Conservation (phyloP, 2,797 vertebrate genomes). For the Rousettus madagascariensis region DNA sequence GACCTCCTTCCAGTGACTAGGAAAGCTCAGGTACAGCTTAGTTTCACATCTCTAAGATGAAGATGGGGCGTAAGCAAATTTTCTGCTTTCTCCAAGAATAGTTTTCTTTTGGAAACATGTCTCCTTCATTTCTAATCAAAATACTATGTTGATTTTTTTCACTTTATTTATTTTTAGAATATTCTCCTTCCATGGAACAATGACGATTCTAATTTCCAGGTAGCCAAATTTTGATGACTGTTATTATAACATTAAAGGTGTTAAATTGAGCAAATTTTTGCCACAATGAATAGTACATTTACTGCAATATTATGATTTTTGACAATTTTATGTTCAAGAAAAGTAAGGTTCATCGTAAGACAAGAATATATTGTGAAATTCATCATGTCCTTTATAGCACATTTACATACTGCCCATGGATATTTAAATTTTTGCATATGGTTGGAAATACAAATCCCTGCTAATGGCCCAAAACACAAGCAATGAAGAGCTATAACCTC, state of each 20-base stretch:
- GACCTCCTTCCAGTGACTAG: neutral
- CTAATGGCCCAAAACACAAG: neutral
- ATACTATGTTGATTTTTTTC: neutral
- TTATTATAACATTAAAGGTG: neutral
- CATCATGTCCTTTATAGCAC: neutral
- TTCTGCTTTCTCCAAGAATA: neutral
- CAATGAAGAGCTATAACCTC: neutral
- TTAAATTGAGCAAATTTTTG: neutral
- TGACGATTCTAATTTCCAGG: neutral
- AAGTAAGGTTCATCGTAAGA: neutral
- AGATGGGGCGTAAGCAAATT: neutral
- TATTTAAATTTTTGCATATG: neutral
- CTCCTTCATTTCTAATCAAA: neutral
- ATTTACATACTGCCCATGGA: neutral
- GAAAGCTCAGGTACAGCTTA: neutral
- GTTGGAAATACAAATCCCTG: neutral
- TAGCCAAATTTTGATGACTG: neutral
- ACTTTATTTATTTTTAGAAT: neutral
- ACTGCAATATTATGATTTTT: neutral
- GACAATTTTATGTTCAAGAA: slow-evolving; percentile 19
- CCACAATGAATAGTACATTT: neutral
- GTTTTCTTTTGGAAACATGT: neutral
- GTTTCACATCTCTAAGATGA: neutral
- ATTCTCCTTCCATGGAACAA: neutral
- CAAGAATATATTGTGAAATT: slow-evolving; percentile 23